phyloP scores from a whole-genome alignment of 1,140 invertebrate species.

The Halyomorpha halys region DNA sequence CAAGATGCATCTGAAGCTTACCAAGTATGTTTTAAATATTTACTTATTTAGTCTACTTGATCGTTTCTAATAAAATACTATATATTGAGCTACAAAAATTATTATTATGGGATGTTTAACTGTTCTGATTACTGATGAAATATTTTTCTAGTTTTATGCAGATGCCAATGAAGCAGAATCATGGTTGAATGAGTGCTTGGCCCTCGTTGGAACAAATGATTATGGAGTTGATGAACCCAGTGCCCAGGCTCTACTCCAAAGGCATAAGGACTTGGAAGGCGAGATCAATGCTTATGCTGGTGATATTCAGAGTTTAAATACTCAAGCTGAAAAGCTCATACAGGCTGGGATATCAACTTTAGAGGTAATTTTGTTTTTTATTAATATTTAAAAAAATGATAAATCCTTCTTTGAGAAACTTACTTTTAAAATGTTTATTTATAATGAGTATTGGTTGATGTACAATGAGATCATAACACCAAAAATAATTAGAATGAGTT shows the following conservation, averaged over 20 bases:
- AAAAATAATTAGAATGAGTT: too few relatives aligned
- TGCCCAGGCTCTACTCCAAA: slow-evolving; percentile 70
- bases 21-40: slow-evolving; percentile 42
- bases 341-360: slow-evolving; percentile 65
- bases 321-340: slow-evolving; percentile 71
- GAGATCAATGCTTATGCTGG: slow-evolving; percentile 84
- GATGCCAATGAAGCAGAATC: slow-evolving; percentile 97
- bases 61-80: neutral
- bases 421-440: too few relatives aligned
- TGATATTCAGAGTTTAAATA: slow-evolving; percentile 78
- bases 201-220: slow-evolving; percentile 76
- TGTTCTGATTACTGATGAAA: slow-evolving; percentile 20
- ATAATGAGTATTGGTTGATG: too few relatives aligned
- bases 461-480: too few relatives aligned
- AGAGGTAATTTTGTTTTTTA: slow-evolving; percentile 40
- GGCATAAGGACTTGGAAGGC: slow-evolving; percentile 79
- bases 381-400: neutral
- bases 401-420: too few relatives aligned
- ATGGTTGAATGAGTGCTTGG: slow-evolving; percentile 89
- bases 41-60: neutral
- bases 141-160: slow-evolving; percentile 66
- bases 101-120: neutral
- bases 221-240: slow-evolving; percentile 82
- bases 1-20: slow-evolving; percentile 91
- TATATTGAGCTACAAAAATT: too few relatives aligned